A percentile compares a stretch with the other conserved stretches of the same genome.
phyloP scores from a whole-genome alignment of 92 coral and sea anemone species.

The Micromussa lordhowensis region DNA sequence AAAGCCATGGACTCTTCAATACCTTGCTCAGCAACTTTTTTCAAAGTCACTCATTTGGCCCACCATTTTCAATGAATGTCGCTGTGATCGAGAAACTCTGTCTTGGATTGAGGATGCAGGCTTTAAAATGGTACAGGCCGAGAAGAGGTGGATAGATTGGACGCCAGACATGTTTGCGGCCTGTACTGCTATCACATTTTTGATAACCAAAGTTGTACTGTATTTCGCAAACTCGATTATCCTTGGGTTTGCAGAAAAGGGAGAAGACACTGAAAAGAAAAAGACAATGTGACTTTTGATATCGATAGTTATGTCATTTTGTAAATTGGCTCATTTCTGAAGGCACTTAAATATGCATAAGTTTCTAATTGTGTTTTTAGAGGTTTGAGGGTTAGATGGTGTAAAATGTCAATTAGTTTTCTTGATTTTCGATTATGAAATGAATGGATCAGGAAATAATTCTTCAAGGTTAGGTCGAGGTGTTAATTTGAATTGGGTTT shows the following conservation, averaged over 20 bases:
- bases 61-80: constrained; percentile 25
- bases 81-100: constrained; percentile 35
- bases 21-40: constrained; percentile 11
- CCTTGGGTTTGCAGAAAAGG: constrained; percentile 39
- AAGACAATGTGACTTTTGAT: not conserved
- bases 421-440: no score
- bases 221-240: not conserved
- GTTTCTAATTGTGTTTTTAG: not conserved
- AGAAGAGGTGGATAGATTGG: not conserved
- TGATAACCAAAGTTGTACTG: not conserved
- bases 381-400: not conserved
- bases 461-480: no score
- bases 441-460: no score
- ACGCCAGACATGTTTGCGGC: not conserved
- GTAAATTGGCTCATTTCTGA: not conserved
- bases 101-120: constrained; percentile 12
- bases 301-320: not conserved
- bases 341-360: no score
- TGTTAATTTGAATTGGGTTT: no score
- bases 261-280: not conserved
- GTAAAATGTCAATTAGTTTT: no score
- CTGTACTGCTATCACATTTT: not conserved
- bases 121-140: constrained; percentile 18
- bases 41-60: constrained; percentile 41
- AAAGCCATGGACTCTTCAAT: constrained; percentile 26